phyloP scores from a whole-genome alignment of 2,888 invertebrate species.

The Drosophila crucigera region DNA sequence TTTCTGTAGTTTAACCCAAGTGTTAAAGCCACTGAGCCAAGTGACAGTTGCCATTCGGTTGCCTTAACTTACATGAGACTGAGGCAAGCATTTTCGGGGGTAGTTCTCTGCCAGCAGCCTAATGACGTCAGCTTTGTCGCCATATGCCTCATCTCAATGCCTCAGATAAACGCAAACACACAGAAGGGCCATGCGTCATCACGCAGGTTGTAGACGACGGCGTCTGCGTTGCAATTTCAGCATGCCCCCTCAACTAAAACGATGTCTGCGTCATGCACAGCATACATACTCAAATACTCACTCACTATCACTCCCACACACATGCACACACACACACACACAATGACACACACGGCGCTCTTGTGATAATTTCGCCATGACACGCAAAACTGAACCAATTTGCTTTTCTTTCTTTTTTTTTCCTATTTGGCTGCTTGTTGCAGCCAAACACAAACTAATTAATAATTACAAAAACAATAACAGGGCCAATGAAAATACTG shows the following conservation, averaged over 20 bases:
- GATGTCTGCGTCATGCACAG: slow-evolving; percentile 52
- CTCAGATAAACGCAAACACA: slow-evolving; percentile 14
- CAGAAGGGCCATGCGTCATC: slow-evolving; percentile 68
- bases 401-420: slow-evolving; percentile 30
- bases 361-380: slow-evolving; percentile 75
- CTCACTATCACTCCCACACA: slow-evolving; percentile 19
- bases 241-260: slow-evolving; percentile 44
- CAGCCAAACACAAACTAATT: slow-evolving; percentile 77
- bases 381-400: slow-evolving; percentile 67
- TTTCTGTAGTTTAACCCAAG: slow-evolving; percentile 39
- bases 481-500: slow-evolving; percentile 68
- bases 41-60: slow-evolving; percentile 39
- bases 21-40: slow-evolving; percentile 44
- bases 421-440: slow-evolving; percentile 36
- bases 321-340: slow-evolving; percentile 8
- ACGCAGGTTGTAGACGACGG: slow-evolving; percentile 54
- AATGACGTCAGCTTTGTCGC: slow-evolving; percentile 76
- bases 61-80: slow-evolving; percentile 3
- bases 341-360: slow-evolving; percentile 1
- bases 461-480: slow-evolving; percentile 75
- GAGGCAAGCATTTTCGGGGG: slow-evolving; percentile 58
- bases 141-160: slow-evolving; percentile 61
- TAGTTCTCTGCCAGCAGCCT: slow-evolving; percentile 54
- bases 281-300: slow-evolving; percentile 16
- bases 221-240: slow-evolving; percentile 70